Evolutionary conservation across 2,797 vertebrate species (phyloP).

Genomic region (Chaenodraco wilsoni): DNA sequence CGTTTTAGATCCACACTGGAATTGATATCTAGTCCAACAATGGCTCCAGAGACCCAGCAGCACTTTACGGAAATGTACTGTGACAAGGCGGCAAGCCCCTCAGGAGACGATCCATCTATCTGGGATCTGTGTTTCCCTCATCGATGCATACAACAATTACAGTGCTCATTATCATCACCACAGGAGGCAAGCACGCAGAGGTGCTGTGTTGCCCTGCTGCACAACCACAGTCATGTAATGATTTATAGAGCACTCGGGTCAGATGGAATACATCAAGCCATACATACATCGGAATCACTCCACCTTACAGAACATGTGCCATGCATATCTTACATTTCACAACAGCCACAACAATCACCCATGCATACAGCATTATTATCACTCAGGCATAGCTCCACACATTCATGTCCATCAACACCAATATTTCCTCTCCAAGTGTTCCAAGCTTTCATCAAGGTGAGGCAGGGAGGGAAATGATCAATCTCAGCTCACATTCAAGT

Average conservation of each 20-base stretch:
- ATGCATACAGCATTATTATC: slow-evolving; percentile 58
- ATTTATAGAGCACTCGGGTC: slow-evolving; percentile 55
- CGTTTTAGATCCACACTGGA: slow-evolving; percentile 49
- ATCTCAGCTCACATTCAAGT: slow-evolving; percentile 65
- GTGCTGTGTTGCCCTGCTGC: slow-evolving; percentile 52
- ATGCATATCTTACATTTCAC: slow-evolving; percentile 76
- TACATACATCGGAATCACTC: slow-evolving; percentile 67
- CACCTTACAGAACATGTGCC: slow-evolving; percentile 75
- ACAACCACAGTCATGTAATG: slow-evolving; percentile 66
- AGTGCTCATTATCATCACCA: slow-evolving; percentile 72
- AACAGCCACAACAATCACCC: slow-evolving; percentile 72
- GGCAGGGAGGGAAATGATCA: slow-evolving; percentile 55
- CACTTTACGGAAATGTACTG: slow-evolving; percentile 72
- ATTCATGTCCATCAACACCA: slow-evolving; percentile 61
- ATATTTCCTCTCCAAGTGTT: slow-evolving; percentile 69
- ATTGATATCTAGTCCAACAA: slow-evolving; percentile 61
- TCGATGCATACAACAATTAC: slow-evolving; percentile 67
- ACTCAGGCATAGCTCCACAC: slow-evolving; percentile 66
- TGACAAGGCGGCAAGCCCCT: slow-evolving; percentile 73
- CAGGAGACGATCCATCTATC: slow-evolving; percentile 63
- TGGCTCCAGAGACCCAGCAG: slow-evolving; percentile 62
- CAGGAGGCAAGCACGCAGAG: slow-evolving; percentile 61
- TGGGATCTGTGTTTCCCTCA: slow-evolving; percentile 68
- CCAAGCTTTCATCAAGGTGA: slow-evolving; percentile 67
- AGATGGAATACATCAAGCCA: slow-evolving; percentile 62